phyloP scores from a whole-genome alignment of 2,888 invertebrate genomes.

The Labia minor region DNA sequence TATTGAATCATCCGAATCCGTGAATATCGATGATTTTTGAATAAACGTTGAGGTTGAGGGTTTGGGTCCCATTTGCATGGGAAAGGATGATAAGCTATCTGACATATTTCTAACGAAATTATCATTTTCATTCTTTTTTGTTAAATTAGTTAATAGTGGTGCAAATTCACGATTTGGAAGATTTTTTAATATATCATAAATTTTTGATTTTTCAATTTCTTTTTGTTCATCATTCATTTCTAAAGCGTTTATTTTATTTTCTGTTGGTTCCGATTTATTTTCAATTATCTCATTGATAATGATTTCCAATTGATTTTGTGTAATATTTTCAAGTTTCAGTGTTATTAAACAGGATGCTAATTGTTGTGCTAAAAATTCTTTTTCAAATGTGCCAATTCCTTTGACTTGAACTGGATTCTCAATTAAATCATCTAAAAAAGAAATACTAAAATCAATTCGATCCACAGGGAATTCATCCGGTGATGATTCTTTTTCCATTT shows the following conservation, averaged over 20 bases:
- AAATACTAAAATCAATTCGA: not conserved
- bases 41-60: constrained; percentile 20
- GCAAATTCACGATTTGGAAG: not conserved
- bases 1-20: not conserved
- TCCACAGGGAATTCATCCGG: not conserved
- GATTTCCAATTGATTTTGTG: constrained; percentile 65
- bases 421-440: constrained; percentile 8
- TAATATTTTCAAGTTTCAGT: constrained; percentile 71
- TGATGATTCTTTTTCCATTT: not conserved
- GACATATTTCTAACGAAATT: not conserved
- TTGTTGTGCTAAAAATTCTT: constrained; percentile 67
- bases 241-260: not conserved
- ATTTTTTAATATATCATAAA: not conserved
- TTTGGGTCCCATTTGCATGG: constrained; percentile 37
- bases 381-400: constrained; percentile 63
- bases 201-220: not conserved
- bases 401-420: constrained; percentile 46
- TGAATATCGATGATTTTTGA: not conserved
- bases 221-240: not conserved
- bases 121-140: constrained; percentile 30
- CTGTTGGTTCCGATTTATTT: not conserved
- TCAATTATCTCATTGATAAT: constrained; percentile 64
- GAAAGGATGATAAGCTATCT: constrained; percentile 41
- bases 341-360: constrained; percentile 67
- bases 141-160: constrained; percentile 19